Conservation (phyloP, 2,888 invertebrate genomes). For the Drosophila austrosaltans region DNA sequence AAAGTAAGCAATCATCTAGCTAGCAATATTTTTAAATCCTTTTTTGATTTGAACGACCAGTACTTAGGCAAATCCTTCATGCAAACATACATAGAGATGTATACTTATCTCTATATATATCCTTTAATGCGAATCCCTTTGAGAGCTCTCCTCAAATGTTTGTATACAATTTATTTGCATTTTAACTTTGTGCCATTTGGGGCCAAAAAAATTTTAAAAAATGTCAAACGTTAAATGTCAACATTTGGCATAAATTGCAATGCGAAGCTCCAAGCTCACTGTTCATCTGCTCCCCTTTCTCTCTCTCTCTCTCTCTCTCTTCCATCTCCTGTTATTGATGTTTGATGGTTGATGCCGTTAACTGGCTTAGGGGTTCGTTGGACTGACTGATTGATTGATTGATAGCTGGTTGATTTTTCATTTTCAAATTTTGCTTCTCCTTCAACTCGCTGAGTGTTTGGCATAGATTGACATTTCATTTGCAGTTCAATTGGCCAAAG, state of each 20-base stretch:
- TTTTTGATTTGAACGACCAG: slow-evolving; percentile 15
- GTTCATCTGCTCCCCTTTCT: too few relatives aligned
- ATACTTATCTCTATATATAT: slow-evolving; percentile 20
- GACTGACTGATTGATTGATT: slow-evolving; percentile 66
- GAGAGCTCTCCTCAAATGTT: slow-evolving; percentile 61
- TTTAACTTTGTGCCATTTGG: slow-evolving; percentile 41
- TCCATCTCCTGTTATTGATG: slow-evolving; percentile 24
- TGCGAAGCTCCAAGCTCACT: slow-evolving; percentile 19
- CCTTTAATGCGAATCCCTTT: slow-evolving; percentile 49
- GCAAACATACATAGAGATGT: slow-evolving; percentile 4
- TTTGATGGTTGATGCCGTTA: slow-evolving; percentile 28
- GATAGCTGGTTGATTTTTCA: slow-evolving; percentile 33
- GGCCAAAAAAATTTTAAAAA: slow-evolving; percentile 35
- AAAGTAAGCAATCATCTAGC: slow-evolving; percentile 7
- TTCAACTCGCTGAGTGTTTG: slow-evolving; percentile 10
- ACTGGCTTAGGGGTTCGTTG: slow-evolving; percentile 37
- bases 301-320: slow-evolving; percentile 21
- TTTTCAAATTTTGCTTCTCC: slow-evolving; percentile 37
- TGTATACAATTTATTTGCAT: slow-evolving; percentile 61
- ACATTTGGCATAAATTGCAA: slow-evolving; percentile 75
- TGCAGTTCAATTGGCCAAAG: slow-evolving; percentile 11
- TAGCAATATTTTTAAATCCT: slow-evolving; percentile 13
- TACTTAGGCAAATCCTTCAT: slow-evolving; percentile 34
- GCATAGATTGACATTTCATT: slow-evolving; percentile 19
- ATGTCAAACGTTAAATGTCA: slow-evolving; percentile 65